Percentiles rank a stretch among this genome's conserved stretches.
Evolutionary conservation across 2,888 invertebrate genomes (phyloP).

Genomic region (Drosophila infuscata): DNA sequence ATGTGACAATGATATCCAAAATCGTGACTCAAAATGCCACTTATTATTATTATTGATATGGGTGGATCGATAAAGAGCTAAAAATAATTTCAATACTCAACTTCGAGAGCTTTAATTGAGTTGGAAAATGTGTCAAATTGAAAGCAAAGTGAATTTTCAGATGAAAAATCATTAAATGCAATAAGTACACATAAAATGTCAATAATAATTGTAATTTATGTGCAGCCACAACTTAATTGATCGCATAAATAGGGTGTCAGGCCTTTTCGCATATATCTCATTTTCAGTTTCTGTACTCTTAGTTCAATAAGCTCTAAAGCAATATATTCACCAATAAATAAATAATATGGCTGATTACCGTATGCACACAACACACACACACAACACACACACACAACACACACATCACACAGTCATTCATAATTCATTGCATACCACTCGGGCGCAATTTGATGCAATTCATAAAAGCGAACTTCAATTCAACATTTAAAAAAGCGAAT

Average conservation of each 20-base stretch:
- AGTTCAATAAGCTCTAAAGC: conserved; percentile 30
- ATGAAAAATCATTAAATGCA: conserved; percentile 8
- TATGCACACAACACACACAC: conserved; percentile 9
- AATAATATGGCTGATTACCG: conserved; percentile 28
- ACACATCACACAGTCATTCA: conserved; percentile 28
- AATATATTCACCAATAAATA: conserved; percentile 41
- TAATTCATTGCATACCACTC: conserved; percentile 55
- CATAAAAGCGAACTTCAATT: conserved; percentile 18
- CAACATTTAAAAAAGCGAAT: conserved; percentile 19
- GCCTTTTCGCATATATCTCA: conserved; percentile 21
- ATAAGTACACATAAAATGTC: conserved; percentile 31
- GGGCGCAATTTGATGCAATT: conserved; percentile 38
- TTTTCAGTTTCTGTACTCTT: conserved; percentile 25
- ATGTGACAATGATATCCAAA: conserved; percentile 1
- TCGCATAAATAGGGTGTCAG: conserved; percentile 8
- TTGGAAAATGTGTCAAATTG: conserved; percentile 3
- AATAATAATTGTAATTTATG: conserved; percentile 45
- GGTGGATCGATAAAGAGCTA: neutral
- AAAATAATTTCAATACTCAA: neutral
- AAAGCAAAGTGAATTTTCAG: conserved; percentile 3
- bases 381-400: conserved; percentile 6
- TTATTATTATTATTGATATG: neutral
- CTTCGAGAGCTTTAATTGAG: conserved; percentile 17
- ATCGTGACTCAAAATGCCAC: neutral
- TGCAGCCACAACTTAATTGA: conserved; percentile 25